Base-by-base conservation (phyloP, 1,140 invertebrate genomes). In the Lasioglossum albipes region DNA sequence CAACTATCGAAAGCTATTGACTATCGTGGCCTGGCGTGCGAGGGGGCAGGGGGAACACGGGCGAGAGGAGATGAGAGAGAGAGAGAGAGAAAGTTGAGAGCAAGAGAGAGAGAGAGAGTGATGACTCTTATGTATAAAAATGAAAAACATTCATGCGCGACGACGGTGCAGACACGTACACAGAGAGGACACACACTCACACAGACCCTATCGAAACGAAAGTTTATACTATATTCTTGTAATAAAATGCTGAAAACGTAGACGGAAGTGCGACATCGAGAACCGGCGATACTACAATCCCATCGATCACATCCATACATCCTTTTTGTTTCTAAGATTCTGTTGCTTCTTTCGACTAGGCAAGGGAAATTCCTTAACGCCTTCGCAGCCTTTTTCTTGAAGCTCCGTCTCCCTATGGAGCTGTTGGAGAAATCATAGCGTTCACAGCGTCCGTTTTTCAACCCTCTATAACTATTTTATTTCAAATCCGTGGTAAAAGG, bases 161-260 rank as follows among this genome's bases (percentile, higher is more conserved):
- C 74, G 67, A 86, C 20, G 45, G 16, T 27, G 62, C 71, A 81
- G 54, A 74, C 54, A 79, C 41, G 66, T 67, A 54, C 31, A 73
- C 68, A 52, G 57, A 52, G 57, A 79, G 31, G 54, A 68, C 75
- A 71, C 52, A 81, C 54, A 70, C 45, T 66, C 62, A 76, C 65
- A 84, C 61, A 68, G 73, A 79, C 79, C 83, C 75, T 82, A 83
- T 79, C 77, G 84, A 86, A 54, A 73, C 83, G 84, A 92, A 91
- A 91, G 88, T 93, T 93, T 93, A 93, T 93, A 93, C 92, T 93
- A 92, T 93, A 93, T 93, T 93, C 88, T 93, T 93, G 88, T 93
- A 93, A 93, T 93, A 93, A 93, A 93, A 92, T 77, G 76, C 83
- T 87, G 86, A 91, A 83, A 87, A 83, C 75, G 75, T 74, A 81